Base-by-base conservation (phyloP, 1,140 invertebrate species). In the Homarus americanus region DNA sequence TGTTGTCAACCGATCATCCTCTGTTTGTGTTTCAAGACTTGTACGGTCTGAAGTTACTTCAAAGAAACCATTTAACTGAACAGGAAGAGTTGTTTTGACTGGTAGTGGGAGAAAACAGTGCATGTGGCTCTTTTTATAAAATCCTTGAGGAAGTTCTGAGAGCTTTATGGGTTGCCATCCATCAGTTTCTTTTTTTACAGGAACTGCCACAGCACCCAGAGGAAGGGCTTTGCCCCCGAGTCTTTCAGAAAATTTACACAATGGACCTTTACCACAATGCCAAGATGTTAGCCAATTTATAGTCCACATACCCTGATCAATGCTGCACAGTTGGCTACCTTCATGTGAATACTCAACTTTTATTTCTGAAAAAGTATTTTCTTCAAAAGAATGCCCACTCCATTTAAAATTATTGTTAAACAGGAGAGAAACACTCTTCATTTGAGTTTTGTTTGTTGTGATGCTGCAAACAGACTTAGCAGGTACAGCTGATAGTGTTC, bases 41-140 rank as follows among this genome's bases (percentile, higher is more conserved):
- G 87, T 89, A 24, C 87, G 78, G 69, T 89, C 87, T 36, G 76
- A 69, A 24, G 87, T 79, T 49, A 89, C 87, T 79, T 89, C 78
- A 72, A 89, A 82, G 24, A 44, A 80, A 12, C 87, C 87, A 73
- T 89, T 89, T 41, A 89, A 17, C 53, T 89, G 87, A 12, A 89
- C 79, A 10, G 79, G 66, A 28, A 89, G 58, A 12, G 32, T 24
- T 28, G 76, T 89, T 41, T 32, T 73, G 20, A 89, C 69, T 44
- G 87, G 87, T 34, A 89, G 49, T 66, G 87, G 87, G 28, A 89
- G 69, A 78, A 89, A 89, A 41, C 87, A 89, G 20, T 89, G 87
- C 32, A 89, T 69, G 76, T 82, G 66, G 34, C 87, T 69, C 53
- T 89, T 58, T 9, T 44, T 66, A 38, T 89, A 89, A 44, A 89